Evolutionary conservation across 2,888 invertebrate species (phyloP).

Genomic region (Leptopilina myrica): DNA sequence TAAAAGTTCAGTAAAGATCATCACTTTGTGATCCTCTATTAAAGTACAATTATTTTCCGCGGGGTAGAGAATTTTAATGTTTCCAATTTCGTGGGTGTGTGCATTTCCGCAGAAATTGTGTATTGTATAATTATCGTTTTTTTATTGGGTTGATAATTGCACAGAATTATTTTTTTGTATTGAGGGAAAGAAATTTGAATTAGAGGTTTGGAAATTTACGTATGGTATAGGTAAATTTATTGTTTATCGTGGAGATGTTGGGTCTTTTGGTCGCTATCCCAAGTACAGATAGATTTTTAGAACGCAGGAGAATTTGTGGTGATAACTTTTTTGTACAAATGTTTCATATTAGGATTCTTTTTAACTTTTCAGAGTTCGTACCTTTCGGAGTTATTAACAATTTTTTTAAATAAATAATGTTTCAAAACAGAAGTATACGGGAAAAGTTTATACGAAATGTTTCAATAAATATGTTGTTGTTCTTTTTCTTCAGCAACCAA

Average conservation of each 20-base stretch:
- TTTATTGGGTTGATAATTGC: background rate
- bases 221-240: too few species aligned
- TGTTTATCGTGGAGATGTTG: too few species aligned
- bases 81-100: background rate
- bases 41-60: background rate
- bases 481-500: too few species aligned
- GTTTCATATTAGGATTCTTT: too few species aligned
- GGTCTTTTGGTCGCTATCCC: too few species aligned
- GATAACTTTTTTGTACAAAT: too few species aligned
- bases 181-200: background rate
- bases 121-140: background rate
- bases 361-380: too few species aligned
- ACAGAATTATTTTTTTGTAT: background rate
- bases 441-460: too few species aligned
- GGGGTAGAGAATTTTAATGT: constrained; percentile 3
- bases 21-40: background rate
- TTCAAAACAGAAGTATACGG: too few species aligned
- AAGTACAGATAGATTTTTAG: too few species aligned
- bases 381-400: too few species aligned
- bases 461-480: background rate
- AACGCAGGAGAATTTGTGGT: too few species aligned
- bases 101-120: background rate
- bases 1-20: constrained; percentile 5
- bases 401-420: background rate
- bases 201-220: background rate